Percentiles rank a stretch among this genome's conserved stretches.
Evolutionary conservation across 1,140 invertebrate genomes (phyloP).

Genomic region (Camponotus pennsylvanicus): DNA sequence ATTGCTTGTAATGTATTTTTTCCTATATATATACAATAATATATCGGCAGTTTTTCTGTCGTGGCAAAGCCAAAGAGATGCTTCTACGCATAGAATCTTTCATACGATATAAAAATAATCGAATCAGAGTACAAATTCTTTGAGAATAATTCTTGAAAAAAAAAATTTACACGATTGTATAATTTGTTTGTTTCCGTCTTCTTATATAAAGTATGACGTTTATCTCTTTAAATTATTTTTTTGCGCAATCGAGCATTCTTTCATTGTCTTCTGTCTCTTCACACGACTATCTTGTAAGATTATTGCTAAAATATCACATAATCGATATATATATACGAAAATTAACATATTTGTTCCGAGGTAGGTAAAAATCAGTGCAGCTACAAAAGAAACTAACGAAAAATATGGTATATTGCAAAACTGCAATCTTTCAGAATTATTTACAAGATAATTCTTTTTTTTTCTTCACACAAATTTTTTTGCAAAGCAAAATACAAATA

Average conservation of each 20-base stretch:
- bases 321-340: background rate
- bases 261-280: background rate
- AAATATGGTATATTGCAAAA: conserved; percentile 30
- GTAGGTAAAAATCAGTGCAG: background rate
- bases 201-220: too few relatives aligned
- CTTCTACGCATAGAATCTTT: too few relatives aligned
- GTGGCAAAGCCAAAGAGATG: too few relatives aligned
- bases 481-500: background rate
- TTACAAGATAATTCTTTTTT: background rate
- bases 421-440: conserved; percentile 12
- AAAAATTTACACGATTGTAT: too few relatives aligned
- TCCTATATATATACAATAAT: too few relatives aligned
- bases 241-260: conserved; percentile 11
- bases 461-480: background rate
- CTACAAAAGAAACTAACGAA: conserved; percentile 5
- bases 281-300: conserved; percentile 1
- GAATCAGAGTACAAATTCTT: too few relatives aligned
- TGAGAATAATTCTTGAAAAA: too few relatives aligned
- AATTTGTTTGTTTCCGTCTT: too few relatives aligned
- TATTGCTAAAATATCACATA: conserved; percentile 29
- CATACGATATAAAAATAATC: too few relatives aligned
- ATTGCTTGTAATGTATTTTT: too few relatives aligned
- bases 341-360: background rate
- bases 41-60: too few relatives aligned
- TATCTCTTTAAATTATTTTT: background rate